Percentiles rank a stretch among this genome's conserved stretches.
Conservation (phyloP, 2,888 invertebrate genomes). For the Leptinotarsa peninsularis region DNA sequence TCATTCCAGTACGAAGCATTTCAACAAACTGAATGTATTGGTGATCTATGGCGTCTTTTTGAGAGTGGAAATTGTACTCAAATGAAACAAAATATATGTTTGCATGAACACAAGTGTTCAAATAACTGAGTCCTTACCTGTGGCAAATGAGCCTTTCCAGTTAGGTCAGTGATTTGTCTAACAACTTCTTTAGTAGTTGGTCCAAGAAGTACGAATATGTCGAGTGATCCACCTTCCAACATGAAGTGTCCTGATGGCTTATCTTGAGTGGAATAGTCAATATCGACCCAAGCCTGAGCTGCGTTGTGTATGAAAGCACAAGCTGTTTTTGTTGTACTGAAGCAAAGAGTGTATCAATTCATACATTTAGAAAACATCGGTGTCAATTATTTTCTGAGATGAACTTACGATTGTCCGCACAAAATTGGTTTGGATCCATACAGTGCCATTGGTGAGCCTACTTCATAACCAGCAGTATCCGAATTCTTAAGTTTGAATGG, state of each 20-base stretch:
- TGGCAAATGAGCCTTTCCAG: constrained; percentile 85
- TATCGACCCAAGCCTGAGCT: constrained; percentile 97
- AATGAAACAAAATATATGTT: not conserved
- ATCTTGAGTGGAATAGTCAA: constrained; percentile 61
- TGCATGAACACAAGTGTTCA: not conserved
- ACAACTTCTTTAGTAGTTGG: constrained; percentile 86
- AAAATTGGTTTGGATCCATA: constrained; percentile 82
- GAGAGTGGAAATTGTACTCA: no score
- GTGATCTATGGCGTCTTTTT: no score
- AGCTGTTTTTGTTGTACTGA: constrained; percentile 31
- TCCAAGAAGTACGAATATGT: constrained; percentile 90
- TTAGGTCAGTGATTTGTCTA: constrained; percentile 85
- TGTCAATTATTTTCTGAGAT: not conserved
- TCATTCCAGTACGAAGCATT: no score
- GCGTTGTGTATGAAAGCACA: constrained; percentile 78
- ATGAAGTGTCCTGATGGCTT: constrained; percentile 83
- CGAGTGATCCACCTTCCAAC: constrained; percentile 92
- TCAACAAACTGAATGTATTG: no score
- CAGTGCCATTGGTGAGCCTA: constrained; percentile 83
- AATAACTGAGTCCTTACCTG: constrained; percentile 61
- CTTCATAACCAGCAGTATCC: constrained; percentile 84
- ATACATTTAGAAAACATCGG: not conserved
- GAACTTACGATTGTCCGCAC: constrained; percentile 84
- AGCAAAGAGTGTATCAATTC: not conserved
- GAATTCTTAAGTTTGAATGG: constrained; percentile 94